Evolutionary conservation across 2,888 invertebrate genomes (phyloP), one percentile per base, ranked within the genome.

Genomic region (Andrena fulva): DNA sequence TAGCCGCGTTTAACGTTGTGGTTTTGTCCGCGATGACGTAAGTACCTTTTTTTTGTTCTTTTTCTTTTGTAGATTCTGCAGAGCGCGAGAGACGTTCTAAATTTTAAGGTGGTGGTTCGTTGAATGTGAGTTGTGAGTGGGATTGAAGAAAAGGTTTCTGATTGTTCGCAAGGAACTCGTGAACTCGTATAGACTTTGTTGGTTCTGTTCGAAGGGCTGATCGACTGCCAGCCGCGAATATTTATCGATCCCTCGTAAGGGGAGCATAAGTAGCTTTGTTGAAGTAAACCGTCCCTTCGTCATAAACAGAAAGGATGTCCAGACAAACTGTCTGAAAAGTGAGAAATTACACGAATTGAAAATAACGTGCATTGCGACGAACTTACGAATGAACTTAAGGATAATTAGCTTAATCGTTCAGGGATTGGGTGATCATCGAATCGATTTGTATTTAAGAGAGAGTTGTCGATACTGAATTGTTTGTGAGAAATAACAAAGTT

Each of bases 171-270:
- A 62, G 1, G 62, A 10, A 12, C 8, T 35, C 10, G 6, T 4
- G 35, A 63, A 10, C 12, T 27, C n/a, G 50, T 7, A 2, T 12
- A 27, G 8, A 27, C 24, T 35, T 59, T 7, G 8, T 24, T 10
- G 29, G 20, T 10, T 20, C 33, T 24, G 42, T 48, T 7, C 16
- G 2, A 27, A 48, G 27, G 12, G 48, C 63, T 59, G 54, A 75
- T 75, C n/a, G 10, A 68, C 68, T 68, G 76, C 68, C 68, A 74
- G 68, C 33, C 48, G 48, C 31, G 74, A 62, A 42, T 42, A 42
- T 42, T 42, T 42, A 7, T 33, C 31, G 27, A 31, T 52, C 33
- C 10, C 12, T n/a, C 29, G 7, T 10, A 56, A 27, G 24, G 50
- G 6, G 10, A 63, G 24, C 42, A 31, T 31, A 16, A 12, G 4